Evolutionary conservation across 2,888 invertebrate genomes (phyloP).

Genomic region (Rhabditoides inermis): DNA sequence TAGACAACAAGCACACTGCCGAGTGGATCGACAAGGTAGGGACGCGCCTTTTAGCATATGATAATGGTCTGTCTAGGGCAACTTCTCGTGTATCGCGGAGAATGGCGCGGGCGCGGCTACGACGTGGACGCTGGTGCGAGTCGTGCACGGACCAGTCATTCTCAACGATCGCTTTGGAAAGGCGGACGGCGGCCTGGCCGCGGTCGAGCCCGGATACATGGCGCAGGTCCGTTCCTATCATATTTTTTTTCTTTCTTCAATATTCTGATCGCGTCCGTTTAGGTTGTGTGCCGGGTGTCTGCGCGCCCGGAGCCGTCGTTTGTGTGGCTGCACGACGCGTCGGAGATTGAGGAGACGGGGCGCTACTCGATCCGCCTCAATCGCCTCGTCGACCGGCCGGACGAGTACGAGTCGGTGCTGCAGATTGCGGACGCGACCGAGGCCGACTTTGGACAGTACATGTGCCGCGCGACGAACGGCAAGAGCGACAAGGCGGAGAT

Average conservation of each 20-base stretch:
- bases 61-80: conserved; percentile 59
- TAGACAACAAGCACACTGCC: conserved; percentile 56
- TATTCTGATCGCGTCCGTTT: conserved; percentile 8
- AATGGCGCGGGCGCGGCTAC: conserved; percentile 63
- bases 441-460: conserved; percentile 73
- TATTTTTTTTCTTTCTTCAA: no score
- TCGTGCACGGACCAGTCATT: conserved; percentile 42
- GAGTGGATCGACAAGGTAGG: conserved; percentile 69
- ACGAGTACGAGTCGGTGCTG: conserved; percentile 37
- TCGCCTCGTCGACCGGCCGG: conserved; percentile 18
- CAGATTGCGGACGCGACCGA: conserved; percentile 19
- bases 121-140: conserved; percentile 29
- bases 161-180: conserved; percentile 40
- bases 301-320: conserved; percentile 46
- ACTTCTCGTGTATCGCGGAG: conserved; percentile 82
- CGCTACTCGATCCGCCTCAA: conserved; percentile 24
- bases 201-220: conserved; percentile 34
- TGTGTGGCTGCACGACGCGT: conserved; percentile 34
- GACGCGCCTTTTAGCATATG: neutral
- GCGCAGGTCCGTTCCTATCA: conserved; percentile 7
- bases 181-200: conserved; percentile 32
- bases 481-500: conserved; percentile 60
- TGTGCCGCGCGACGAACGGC: conserved; percentile 71
- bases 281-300: conserved; percentile 36
- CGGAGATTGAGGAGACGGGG: conserved; percentile 19